Base-by-base conservation (phyloP, 2,113 vertebrate species). In the Psittacula cyanocephala region DNA sequence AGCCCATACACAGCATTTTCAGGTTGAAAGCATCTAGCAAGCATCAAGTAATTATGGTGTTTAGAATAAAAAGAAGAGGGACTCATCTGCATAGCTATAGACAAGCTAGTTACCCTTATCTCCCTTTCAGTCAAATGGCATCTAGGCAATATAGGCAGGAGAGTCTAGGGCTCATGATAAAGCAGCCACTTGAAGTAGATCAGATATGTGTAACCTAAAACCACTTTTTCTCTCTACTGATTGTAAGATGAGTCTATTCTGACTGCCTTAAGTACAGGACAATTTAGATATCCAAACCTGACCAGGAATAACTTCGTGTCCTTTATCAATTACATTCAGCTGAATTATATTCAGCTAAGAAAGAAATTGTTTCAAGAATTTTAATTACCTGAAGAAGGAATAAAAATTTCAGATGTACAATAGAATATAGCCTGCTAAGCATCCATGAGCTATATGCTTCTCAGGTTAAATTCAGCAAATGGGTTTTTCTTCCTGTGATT, bases 1-100 rank as follows among this genome's bases (percentile, higher is more conserved):
- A 93, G 37, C 74, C 84, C 81, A 72, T 95, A 59, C 91, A 89
- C 94, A 96, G 96, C 95, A 96, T 74, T 97, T 97, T 97, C 93
- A 91, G 91, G 95, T 96, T 97, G 97, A 97, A 95, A 97, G 93
- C 92, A 87, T 96, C 93, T 96, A 81, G 94, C 95, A 95, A 97
- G 94, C 95, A 81, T 72, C 94, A 93, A 94, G 93, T 97, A 97
- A 97, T 97, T 94, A 96, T 91, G 92, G 89, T 91, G n/a, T 78
- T 97, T 97, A 96, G 79, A 95, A 91, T 67, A 95, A 87, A 91
- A 95, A 75, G 69, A 68, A 88, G 88, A 96, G 52, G 74, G 81
- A 92, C 91, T 96, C 95, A 97, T 95, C 93, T 95, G 89, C 94
- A 97, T 95, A 96, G 93, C 94, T 93, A 95, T 76, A 95, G 65